Evolutionary conservation across 1,140 invertebrate species (phyloP), one percentile per base, ranked within the genome.

Genomic region (Ylistrum balloti): DNA sequence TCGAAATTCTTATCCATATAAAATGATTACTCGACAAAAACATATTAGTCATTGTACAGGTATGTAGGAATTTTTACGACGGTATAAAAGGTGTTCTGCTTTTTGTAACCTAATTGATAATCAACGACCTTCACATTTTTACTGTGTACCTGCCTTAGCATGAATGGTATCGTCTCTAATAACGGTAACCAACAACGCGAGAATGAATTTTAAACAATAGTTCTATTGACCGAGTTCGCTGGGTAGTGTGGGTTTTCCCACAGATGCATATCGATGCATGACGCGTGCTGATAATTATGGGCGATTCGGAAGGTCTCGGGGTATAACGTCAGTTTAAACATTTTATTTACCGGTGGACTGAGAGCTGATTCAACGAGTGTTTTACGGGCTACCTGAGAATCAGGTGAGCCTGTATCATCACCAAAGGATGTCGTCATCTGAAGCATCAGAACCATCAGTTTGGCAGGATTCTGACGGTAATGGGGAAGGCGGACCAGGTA

Each of bases 401-500:
- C 11, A 74, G 56, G 56, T 5, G 56, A 17, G 28, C 13, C 5
- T 1, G n/a, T 28, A 74, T 28, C 9, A 17, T 74, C 3, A 74
- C 9, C n/a, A n/a, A 28, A n/a, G 5, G 5, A 74, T 74, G 56
- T 74, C 56, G 56, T 74, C 56, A 17, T 74, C 56, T 0, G 56
- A 74, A 28, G 56, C 1, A 28, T 74, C 56, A 5, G 56, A 74
- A 74, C 56, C 56, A 28, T 28, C 56, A 5, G 22, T n/a, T 28
- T 74, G 56, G 56, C 22, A n/a, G 56, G 56, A 74, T 28, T 74
- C n/a, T 74, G 56, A 74, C n/a, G 56, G 28, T n/a, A n/a, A 74
- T 11, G 56, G 9, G n/a, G n/a, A 28, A 3, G 56, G 22, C 5
- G 56, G 56, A 0, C 56, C n/a, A 11, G 56, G 56, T 74, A 28